Percentiles rank a stretch among this genome's conserved stretches.
These are phyloP conservation scores for Phrynocephalus guinanensis DNA, from an alignment of 2,797 vertebrate species.

Conservation along the genomic window DNA sequence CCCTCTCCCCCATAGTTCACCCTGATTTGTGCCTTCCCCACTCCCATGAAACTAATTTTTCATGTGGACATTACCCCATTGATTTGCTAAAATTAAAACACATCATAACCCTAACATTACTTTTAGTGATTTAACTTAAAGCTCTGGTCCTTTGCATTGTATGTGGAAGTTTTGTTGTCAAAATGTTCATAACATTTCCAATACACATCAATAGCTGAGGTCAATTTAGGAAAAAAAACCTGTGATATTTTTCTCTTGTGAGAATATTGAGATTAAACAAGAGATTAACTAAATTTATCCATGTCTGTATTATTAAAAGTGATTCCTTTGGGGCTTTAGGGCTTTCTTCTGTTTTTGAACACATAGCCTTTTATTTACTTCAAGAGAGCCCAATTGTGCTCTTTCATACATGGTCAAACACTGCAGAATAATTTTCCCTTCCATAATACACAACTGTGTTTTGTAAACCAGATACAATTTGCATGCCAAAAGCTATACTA, in stretches of 20 bases:
- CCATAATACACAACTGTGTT: constrained; percentile 4
- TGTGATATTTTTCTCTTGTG: neutral
- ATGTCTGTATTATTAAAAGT: constrained; percentile 20
- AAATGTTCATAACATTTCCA: neutral
- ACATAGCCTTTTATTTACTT: constrained; percentile 20
- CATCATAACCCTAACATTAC: too few species aligned
- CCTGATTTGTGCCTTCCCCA: too few species aligned
- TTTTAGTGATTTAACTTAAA: neutral
- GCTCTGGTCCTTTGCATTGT: too few species aligned
- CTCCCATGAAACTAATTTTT: too few species aligned
- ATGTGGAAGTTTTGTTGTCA: too few species aligned
- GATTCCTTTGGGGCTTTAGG: neutral
- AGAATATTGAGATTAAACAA: neutral
- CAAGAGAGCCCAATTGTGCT: constrained; percentile 39
- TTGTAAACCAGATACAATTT: constrained; percentile 38
- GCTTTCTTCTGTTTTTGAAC: constrained; percentile 16
- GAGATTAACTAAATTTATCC: neutral
- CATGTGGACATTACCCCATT: too few species aligned
- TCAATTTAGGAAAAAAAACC: neutral
- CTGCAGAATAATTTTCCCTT: constrained; percentile 33
- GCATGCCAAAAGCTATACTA: constrained; percentile 67
- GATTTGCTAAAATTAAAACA: too few species aligned
- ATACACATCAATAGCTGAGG: neutral
- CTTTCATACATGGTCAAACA: constrained; percentile 44
- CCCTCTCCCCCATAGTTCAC: too few species aligned